A percentile compares a stretch with the other conserved stretches of the same genome.
Evolutionary conservation across 2,888 invertebrate species (phyloP).

Genomic region (Imbricaverruca yamaguchii): DNA sequence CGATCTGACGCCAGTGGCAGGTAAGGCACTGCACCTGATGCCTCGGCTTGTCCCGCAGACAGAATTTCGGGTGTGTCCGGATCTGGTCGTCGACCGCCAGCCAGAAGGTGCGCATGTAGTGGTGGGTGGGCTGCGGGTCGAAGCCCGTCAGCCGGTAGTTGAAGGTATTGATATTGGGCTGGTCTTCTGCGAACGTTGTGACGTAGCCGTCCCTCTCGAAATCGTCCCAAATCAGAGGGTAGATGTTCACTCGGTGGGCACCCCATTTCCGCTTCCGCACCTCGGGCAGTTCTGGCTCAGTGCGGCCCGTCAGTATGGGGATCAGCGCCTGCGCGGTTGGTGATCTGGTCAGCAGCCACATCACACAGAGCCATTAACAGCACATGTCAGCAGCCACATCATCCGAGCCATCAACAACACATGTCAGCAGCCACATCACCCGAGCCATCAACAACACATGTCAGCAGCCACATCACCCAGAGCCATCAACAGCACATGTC

Average conservation of each 20-base stretch:
- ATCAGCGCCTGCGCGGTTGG: slow-evolving; percentile 54
- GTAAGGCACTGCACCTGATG: slow-evolving; percentile 52
- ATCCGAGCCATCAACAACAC: no score
- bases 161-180: slow-evolving; percentile 74
- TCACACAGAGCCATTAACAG: no score
- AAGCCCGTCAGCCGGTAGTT: slow-evolving; percentile 86
- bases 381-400: no score
- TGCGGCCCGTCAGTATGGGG: slow-evolving; percentile 70
- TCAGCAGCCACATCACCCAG: no score
- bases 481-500: no score
- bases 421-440: no score
- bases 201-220: slow-evolving; percentile 56
- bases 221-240: slow-evolving; percentile 80
- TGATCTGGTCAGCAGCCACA: no score
- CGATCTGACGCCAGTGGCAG: no score
- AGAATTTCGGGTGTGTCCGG: slow-evolving; percentile 52
- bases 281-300: slow-evolving; percentile 79
- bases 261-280: slow-evolving; percentile 60
- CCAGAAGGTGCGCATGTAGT: slow-evolving; percentile 77
- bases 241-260: slow-evolving; percentile 60
- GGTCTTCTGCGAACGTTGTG: slow-evolving; percentile 75
- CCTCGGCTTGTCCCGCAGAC: slow-evolving; percentile 62
- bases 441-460: no score
- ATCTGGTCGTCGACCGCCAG: slow-evolving; percentile 55
- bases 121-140: slow-evolving; percentile 71